phyloP scores from a whole-genome alignment of 2,797 vertebrate species.

The Rhinoraja longicauda region DNA sequence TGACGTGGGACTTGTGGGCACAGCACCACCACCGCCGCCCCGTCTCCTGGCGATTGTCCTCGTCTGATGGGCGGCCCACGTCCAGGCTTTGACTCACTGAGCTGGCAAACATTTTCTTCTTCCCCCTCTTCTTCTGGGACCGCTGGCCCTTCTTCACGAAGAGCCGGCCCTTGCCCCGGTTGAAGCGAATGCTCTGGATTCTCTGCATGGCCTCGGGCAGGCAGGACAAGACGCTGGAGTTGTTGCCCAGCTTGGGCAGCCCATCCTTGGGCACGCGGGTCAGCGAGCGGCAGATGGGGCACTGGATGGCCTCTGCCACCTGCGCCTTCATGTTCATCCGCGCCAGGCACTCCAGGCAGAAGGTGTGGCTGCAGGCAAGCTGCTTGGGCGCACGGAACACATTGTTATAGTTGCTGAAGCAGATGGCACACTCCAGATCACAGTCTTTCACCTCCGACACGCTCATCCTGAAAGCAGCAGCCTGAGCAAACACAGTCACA shows the following conservation, averaged over 20 bases:
- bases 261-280: slow-evolving; percentile 61
- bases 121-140: slow-evolving; percentile 33
- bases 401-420: slow-evolving; percentile 71
- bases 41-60: accelerated
- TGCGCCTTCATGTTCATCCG: slow-evolving; percentile 65
- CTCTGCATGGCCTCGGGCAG: slow-evolving; percentile 63
- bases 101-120: slow-evolving; percentile 34
- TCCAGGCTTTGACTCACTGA: slow-evolving; percentile 55
- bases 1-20: slow-evolving; percentile 42
- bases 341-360: slow-evolving; percentile 72
- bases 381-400: slow-evolving; percentile 70
- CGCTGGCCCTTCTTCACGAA: slow-evolving; percentile 57
- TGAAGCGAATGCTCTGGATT: slow-evolving; percentile 66
- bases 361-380: slow-evolving; percentile 66
- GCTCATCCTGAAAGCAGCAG: too few relatives aligned
- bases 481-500: neutral
- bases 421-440: slow-evolving; percentile 68
- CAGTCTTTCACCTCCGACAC: slow-evolving; percentile 41
- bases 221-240: slow-evolving; percentile 56
- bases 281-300: slow-evolving; percentile 63
- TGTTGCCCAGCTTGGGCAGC: slow-evolving; percentile 59
- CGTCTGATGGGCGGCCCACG: slow-evolving; percentile 54
- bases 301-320: slow-evolving; percentile 59
- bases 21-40: slow-evolving; percentile 41
- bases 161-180: slow-evolving; percentile 61